Evolutionary conservation across 92 coral and sea anemone genomes (phyloP).

Genomic region (Blastomussa wellsi): DNA sequence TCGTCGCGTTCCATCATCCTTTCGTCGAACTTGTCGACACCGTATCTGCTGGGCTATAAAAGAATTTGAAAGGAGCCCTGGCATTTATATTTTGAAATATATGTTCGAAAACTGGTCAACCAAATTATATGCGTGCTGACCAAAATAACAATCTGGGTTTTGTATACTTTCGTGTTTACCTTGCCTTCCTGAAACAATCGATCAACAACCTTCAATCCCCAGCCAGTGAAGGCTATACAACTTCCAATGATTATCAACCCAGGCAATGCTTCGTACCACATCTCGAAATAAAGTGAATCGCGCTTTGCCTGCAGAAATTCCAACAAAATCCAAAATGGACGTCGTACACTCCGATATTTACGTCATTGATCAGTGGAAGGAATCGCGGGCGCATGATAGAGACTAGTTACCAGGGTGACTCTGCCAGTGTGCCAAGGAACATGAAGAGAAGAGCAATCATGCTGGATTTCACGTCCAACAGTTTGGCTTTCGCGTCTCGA

Average conservation of each 20-base stretch:
- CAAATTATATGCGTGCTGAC: no score
- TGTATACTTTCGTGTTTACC: constrained; percentile 52
- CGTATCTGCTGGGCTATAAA: constrained; percentile 81
- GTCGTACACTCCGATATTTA: constrained; percentile 5
- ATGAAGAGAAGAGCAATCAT: not conserved
- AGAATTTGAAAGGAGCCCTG: not conserved
- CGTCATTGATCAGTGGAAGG: not conserved
- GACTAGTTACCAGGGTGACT: constrained; percentile 22
- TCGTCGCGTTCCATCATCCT: constrained; percentile 88
- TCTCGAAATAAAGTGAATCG: constrained; percentile 16
- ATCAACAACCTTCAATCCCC: constrained; percentile 85
- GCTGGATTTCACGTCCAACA: not conserved
- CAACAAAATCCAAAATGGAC: constrained; percentile 61
- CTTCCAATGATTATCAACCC: constrained; percentile 92
- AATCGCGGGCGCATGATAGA: constrained; percentile 11
- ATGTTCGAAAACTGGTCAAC: not conserved
- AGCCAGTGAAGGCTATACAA: constrained; percentile 84
- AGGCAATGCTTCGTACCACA: constrained; percentile 99
- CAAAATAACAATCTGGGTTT: no score
- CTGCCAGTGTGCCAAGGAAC: not conserved
- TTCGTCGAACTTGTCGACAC: constrained; percentile 81
- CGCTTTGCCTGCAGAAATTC: not conserved
- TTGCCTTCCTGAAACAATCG: constrained; percentile 86
- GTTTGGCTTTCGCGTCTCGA: not conserved
- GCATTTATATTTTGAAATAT: not conserved